phyloP scores from a whole-genome alignment of 1,140 invertebrate species.

The Trachelipus rathkii region DNA sequence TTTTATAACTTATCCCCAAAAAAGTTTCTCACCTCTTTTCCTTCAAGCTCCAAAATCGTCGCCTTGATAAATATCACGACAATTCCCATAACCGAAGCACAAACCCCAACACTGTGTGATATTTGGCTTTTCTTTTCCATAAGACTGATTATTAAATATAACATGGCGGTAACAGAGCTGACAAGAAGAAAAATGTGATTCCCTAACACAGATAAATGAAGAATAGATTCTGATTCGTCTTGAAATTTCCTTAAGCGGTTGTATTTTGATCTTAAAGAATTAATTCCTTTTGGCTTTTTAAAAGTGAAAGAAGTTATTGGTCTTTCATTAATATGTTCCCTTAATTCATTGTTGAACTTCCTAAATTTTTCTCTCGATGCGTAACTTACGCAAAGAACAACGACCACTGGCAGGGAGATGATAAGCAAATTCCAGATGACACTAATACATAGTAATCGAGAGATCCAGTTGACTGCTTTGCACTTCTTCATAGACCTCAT shows the following conservation, averaged over 20 bases:
- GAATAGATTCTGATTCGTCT: background rate
- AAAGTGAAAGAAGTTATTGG: background rate
- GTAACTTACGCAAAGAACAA: background rate
- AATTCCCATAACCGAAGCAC: background rate
- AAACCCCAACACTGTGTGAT: background rate
- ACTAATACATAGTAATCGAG: background rate
- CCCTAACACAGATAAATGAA: background rate
- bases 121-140: background rate
- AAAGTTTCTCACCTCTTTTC: background rate
- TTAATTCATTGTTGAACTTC: background rate
- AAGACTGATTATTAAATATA: background rate
- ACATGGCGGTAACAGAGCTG: background rate
- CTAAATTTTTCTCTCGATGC: background rate
- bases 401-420: background rate
- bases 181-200: background rate
- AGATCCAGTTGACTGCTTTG: background rate
- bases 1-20: too few relatives aligned
- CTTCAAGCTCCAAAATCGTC: background rate
- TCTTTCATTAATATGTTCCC: background rate
- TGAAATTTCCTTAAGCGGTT: background rate
- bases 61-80: background rate
- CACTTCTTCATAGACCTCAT: background rate
- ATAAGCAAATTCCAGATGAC: background rate
- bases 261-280: background rate
- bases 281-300: background rate